Evolutionary conservation across 2,888 invertebrate genomes (phyloP).

Genomic region (Neoaliturus tenellus): DNA sequence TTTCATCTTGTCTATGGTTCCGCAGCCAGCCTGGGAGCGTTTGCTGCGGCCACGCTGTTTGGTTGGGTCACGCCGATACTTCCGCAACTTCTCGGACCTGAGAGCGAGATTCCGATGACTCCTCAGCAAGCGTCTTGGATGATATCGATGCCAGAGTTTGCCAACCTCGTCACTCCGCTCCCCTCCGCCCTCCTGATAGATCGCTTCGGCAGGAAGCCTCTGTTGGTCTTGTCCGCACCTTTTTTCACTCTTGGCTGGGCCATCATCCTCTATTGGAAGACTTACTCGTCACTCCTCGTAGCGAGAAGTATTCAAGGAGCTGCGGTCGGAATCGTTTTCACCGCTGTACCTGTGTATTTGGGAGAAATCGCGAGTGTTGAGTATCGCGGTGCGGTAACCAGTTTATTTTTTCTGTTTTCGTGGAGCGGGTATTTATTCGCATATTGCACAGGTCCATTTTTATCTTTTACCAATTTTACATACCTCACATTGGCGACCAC

Average conservation of each 20-base stretch:
- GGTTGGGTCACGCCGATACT: constrained; percentile 37
- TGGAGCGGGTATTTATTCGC: constrained; percentile 61
- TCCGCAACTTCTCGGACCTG: not conserved
- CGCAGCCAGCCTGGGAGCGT: constrained; percentile 25
- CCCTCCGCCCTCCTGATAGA: constrained; percentile 59
- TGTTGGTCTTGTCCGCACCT: constrained; percentile 58
- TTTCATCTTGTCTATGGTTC: not conserved
- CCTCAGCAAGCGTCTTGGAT: constrained; percentile 60
- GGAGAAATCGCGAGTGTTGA: constrained; percentile 65
- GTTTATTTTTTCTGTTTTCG: constrained; percentile 62
- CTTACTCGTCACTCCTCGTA: constrained; percentile 58
- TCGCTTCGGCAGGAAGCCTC: constrained; percentile 60
- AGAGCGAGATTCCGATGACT: constrained; percentile 38
- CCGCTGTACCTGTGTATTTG: constrained; percentile 64
- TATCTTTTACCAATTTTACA: constrained; percentile 70
- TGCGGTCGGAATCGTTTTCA: constrained; percentile 63
- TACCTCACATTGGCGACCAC: constrained; percentile 71
- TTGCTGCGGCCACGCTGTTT: constrained; percentile 9
- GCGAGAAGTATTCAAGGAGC: constrained; percentile 63
- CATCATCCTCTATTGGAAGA: constrained; percentile 59
- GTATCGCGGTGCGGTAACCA: constrained; percentile 63
- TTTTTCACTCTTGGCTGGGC: constrained; percentile 61
- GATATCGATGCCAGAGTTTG: constrained; percentile 59
- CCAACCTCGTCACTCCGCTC: constrained; percentile 60
- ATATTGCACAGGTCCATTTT: constrained; percentile 60